phyloP scores from a whole-genome alignment of 2,113 vertebrate species.

The Mus pahari region DNA sequence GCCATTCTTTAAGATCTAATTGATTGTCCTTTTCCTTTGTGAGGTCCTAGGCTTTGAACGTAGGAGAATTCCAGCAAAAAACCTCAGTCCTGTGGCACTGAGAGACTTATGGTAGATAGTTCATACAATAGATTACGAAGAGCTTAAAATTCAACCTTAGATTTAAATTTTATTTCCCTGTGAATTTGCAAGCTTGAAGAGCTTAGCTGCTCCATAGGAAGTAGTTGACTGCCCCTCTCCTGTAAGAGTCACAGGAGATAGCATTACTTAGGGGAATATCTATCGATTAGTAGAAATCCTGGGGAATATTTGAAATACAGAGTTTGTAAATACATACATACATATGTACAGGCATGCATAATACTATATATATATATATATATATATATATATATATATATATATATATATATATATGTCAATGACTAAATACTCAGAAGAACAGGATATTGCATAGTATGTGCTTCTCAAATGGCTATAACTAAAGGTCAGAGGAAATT shows the following conservation, averaged over 20 bases:
- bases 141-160: background rate
- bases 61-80: background rate
- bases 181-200: background rate
- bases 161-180: constrained; percentile 15
- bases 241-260: background rate
- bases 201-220: background rate
- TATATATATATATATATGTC: background rate
- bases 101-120: background rate
- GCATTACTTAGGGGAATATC: background rate
- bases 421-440: background rate
- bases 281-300: background rate
- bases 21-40: background rate
- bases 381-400: no score
- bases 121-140: background rate
- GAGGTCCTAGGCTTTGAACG: background rate
- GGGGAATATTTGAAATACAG: background rate
- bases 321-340: no score
- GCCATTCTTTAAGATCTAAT: background rate
- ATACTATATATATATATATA: no score
- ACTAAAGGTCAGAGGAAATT: background rate
- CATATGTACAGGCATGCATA: no score
- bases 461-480: background rate
- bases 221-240: background rate
- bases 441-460: background rate
- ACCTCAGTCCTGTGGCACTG: background rate